Conservation (phyloP, 2,113 vertebrate genomes). For the Aspiorhynchus laticeps region DNA sequence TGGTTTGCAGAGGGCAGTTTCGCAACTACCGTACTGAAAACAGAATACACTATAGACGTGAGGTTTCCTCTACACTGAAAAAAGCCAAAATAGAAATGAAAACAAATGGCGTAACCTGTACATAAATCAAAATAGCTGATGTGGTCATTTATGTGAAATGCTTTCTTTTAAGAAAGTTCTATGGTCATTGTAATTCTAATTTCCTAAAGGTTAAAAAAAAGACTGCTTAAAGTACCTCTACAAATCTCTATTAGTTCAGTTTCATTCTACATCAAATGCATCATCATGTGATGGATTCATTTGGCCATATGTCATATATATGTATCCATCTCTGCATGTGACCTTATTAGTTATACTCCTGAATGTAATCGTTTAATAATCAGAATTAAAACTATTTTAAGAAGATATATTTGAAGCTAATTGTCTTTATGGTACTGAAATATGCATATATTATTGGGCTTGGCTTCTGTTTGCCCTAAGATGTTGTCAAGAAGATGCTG, state of each 20-base stretch:
- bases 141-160: slow-evolving; percentile 44
- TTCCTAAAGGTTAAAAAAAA: slow-evolving; percentile 45
- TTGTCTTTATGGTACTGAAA: slow-evolving; percentile 84
- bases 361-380: slow-evolving; percentile 86
- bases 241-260: slow-evolving; percentile 58
- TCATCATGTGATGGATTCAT: slow-evolving; percentile 58
- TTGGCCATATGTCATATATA: slow-evolving; percentile 69
- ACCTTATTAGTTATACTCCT: slow-evolving; percentile 83
- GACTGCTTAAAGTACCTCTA: slow-evolving; percentile 36
- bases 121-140: slow-evolving; percentile 40
- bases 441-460: slow-evolving; percentile 80
- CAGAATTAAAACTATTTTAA: slow-evolving; percentile 78
- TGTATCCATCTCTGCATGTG: slow-evolving; percentile 88
- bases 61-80: slow-evolving; percentile 71
- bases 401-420: slow-evolving; percentile 79
- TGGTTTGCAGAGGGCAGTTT: slow-evolving; percentile 36
- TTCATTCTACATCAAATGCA: slow-evolving; percentile 47
- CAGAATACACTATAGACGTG: slow-evolving; percentile 61
- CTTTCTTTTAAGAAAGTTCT: slow-evolving; percentile 61
- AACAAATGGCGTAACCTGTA: slow-evolving; percentile 58
- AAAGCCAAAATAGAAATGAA: slow-evolving; percentile 57
- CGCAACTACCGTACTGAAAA: slow-evolving; percentile 41
- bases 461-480: slow-evolving; percentile 82
- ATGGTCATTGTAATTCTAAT: slow-evolving; percentile 55
- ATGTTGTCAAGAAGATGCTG: slow-evolving; percentile 81